phyloP scores from a whole-genome alignment of 2,888 invertebrate genomes.

The Hoplodrina ambigua region DNA sequence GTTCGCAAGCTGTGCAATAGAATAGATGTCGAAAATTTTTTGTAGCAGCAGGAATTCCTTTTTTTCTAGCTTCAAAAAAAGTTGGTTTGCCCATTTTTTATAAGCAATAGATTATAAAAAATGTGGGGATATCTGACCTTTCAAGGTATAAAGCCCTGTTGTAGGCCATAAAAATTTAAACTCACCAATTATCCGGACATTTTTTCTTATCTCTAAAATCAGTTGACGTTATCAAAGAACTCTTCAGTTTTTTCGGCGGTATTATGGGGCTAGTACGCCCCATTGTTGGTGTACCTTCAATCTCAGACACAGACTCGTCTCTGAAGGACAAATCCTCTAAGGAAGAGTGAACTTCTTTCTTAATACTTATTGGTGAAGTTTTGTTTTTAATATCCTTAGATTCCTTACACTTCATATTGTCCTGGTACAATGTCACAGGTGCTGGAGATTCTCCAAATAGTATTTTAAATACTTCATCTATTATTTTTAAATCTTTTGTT shows the following conservation, averaged over 20 bases:
- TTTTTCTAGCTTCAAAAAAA: too few relatives aligned
- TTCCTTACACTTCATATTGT: constrained; percentile 29
- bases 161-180: background rate
- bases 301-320: constrained; percentile 80
- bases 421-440: constrained; percentile 11
- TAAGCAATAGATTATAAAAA: too few relatives aligned
- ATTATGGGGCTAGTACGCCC: constrained; percentile 84
- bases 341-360: constrained; percentile 52
- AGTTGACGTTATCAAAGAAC: constrained; percentile 52
- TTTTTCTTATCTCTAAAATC: constrained; percentile 82
- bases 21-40: too few relatives aligned
- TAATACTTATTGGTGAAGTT: constrained; percentile 40
- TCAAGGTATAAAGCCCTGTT: too few relatives aligned
- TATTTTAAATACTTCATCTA: constrained; percentile 78
- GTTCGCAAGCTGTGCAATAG: too few relatives aligned
- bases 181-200: constrained; percentile 80
- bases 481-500: constrained; percentile 77
- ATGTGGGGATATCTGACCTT: too few relatives aligned
- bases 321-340: constrained; percentile 65
- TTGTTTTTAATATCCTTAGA: constrained; percentile 35
- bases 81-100: too few relatives aligned
- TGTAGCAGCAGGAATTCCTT: too few relatives aligned
- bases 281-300: constrained; percentile 81
- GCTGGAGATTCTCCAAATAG: constrained; percentile 71
- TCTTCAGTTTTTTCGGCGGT: constrained; percentile 71